Evolutionary conservation across 2,797 vertebrate species (phyloP), one percentile per base, ranked within the genome.

Genomic region (Trachurus trachurus): DNA sequence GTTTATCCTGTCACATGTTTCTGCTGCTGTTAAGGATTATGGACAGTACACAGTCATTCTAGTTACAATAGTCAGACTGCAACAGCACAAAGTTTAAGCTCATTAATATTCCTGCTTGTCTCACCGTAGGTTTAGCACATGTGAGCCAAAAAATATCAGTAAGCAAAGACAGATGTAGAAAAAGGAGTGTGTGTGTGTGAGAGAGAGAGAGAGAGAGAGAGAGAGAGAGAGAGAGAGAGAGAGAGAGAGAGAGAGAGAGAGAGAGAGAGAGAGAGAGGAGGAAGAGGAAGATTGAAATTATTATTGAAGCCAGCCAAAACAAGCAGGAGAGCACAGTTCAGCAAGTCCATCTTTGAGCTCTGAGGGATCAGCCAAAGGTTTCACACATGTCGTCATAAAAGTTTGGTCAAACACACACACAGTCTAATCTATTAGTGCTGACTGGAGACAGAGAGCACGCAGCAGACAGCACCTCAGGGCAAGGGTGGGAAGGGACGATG

Each of bases 311-410:
- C 2, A 26, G 57, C 79, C 72, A 80, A 87, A 80, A 84, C 70
- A 76, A 66, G 64, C 16, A 34, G 42, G 39, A 76, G 42, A 76
- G 42, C 54, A 22, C 58, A 80, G 77, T 83, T 90, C 72, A 90
- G 21, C 42, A 60, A 74, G 80, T 90, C 89, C 57, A 80, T 80
- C 57, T 65, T 54, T 52, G 62, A 70, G 53, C 65, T 69, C 50
- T 50, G 10, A 75, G 61, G 72, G 71, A 86, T 86, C 78, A 77
- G 49, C 69, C 78, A 89, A 67, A 78, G 80, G 74, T 83, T 90
- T 76, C 76, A 74, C 66, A 63, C 45, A 76, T 53, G 69, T 68
- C 59, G 7, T 80, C 52, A 74, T 17, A 62, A 62, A 62, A 64
- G 47, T 78, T 83, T 74, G 70, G 68, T 81, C 81, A 66, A 80